These are phyloP conservation scores for Apomyelois bistriatella DNA, from an alignment of 2,888 invertebrate genomes.

Conservation along the genomic window DNA sequence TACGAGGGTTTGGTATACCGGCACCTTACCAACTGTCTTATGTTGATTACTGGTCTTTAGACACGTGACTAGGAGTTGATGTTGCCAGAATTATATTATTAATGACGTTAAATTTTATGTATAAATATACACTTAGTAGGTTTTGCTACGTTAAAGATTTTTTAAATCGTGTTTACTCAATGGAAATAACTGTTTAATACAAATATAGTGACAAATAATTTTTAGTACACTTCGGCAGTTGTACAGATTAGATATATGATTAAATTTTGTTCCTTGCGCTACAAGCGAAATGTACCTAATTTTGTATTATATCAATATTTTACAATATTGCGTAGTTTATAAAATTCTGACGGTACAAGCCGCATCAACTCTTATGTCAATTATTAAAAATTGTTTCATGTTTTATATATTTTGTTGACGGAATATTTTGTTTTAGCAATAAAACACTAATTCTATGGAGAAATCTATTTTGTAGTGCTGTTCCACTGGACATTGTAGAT, in stretches of 20 bases:
- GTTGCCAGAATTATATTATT: neutral
- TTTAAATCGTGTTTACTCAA: too few relatives aligned
- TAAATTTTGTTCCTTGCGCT: neutral
- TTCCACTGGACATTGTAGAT: slow-evolving; percentile 30
- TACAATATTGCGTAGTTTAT: neutral
- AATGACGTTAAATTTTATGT: too few relatives aligned
- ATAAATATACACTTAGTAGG: too few relatives aligned
- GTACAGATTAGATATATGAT: neutral
- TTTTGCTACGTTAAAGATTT: too few relatives aligned
- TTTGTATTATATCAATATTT: slow-evolving; percentile 4
- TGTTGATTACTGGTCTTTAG: neutral
- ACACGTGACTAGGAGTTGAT: neutral
- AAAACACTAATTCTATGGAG: slow-evolving; percentile 24
- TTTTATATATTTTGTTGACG: slow-evolving; percentile 7
- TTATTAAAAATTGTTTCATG: neutral
- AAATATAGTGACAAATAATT: too few relatives aligned
- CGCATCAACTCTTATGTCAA: neutral
- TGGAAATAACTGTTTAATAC: too few relatives aligned
- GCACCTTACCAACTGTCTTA: slow-evolving; percentile 26
- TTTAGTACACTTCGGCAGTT: too few relatives aligned
- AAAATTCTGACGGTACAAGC: neutral
- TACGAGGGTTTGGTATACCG: slow-evolving; percentile 33
- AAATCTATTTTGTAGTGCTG: slow-evolving; percentile 33
- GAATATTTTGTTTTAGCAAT: slow-evolving; percentile 17
- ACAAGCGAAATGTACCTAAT: slow-evolving; percentile 2